Conservation (phyloP, 1,140 invertebrate genomes). For the Ceratina japonica region DNA sequence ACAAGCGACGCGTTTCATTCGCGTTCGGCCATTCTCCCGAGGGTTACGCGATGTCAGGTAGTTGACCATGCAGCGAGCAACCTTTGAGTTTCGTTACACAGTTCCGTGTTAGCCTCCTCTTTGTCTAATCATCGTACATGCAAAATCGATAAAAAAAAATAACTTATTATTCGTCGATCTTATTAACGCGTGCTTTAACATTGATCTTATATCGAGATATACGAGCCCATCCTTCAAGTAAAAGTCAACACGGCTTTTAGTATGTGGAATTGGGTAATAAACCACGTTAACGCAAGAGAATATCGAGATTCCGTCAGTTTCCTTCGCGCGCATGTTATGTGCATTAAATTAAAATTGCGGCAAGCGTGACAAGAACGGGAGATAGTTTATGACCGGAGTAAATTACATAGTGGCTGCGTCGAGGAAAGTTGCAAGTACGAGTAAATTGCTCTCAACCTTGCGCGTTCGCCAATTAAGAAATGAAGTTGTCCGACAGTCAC, state of each 20-base stretch:
- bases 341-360: too few relatives aligned
- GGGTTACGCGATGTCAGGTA: slow-evolving; percentile 38
- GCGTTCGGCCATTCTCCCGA: slow-evolving; percentile 10
- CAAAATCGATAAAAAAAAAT: too few relatives aligned
- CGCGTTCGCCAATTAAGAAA: background rate
- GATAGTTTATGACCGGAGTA: background rate
- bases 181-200: too few relatives aligned
- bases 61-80: slow-evolving; percentile 38
- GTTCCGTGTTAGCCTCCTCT: background rate
- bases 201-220: too few relatives aligned
- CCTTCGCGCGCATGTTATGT: too few relatives aligned
- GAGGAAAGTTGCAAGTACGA: background rate
- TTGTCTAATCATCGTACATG: background rate
- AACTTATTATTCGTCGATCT: too few relatives aligned
- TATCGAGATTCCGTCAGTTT: too few relatives aligned
- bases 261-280: too few relatives aligned
- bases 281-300: too few relatives aligned
- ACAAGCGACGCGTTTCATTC: slow-evolving; percentile 39
- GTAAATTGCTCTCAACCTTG: background rate
- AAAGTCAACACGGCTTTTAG: too few relatives aligned
- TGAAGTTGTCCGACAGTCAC: background rate
- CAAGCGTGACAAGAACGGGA: background rate
- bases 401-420: background rate
- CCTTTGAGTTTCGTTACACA: background rate
- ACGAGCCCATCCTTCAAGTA: too few relatives aligned